phyloP scores from a whole-genome alignment of 2,888 invertebrate species.

The Pristionchus japonicus region DNA sequence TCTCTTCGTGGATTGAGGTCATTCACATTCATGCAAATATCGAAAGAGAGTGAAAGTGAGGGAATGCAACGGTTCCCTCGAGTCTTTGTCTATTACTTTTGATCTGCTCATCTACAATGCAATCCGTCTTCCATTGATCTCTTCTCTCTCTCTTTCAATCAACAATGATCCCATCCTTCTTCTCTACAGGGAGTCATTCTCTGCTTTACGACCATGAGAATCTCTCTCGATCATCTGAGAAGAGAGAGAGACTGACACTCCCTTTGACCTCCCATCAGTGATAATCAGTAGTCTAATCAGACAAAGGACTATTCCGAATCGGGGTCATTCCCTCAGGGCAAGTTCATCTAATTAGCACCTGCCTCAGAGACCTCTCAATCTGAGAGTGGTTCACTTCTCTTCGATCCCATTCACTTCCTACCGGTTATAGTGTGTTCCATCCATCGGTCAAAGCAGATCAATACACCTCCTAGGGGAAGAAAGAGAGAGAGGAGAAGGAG shows the following conservation, averaged over 20 bases:
- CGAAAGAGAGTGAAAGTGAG: neutral
- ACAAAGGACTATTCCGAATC: neutral
- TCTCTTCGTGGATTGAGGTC: constrained; percentile 6
- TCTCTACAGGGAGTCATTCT: constrained; percentile 16
- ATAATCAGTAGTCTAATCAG: neutral
- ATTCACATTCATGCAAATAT: constrained; percentile 23
- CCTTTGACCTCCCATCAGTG: neutral
- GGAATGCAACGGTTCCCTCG: neutral
- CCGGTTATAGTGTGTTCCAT: neutral
- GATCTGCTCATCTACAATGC: neutral
- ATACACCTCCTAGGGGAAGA: neutral
- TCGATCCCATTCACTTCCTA: neutral
- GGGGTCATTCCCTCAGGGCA: constrained; percentile 15
- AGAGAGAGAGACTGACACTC: neutral
- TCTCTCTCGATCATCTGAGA: neutral
- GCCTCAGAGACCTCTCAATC: neutral
- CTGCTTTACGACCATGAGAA: constrained; percentile 42
- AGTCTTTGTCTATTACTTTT: neutral
- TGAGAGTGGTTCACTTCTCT: neutral
- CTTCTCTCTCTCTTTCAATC: neutral
- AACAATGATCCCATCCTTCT: constrained; percentile 21
- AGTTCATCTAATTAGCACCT: neutral
- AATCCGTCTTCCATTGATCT: neutral
- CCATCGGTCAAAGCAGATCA: constrained; percentile 30
- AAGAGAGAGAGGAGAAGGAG: neutral